These are phyloP conservation scores for Diarsia mendica DNA, from an alignment of 2,888 invertebrate species.

Conservation along the genomic window DNA sequence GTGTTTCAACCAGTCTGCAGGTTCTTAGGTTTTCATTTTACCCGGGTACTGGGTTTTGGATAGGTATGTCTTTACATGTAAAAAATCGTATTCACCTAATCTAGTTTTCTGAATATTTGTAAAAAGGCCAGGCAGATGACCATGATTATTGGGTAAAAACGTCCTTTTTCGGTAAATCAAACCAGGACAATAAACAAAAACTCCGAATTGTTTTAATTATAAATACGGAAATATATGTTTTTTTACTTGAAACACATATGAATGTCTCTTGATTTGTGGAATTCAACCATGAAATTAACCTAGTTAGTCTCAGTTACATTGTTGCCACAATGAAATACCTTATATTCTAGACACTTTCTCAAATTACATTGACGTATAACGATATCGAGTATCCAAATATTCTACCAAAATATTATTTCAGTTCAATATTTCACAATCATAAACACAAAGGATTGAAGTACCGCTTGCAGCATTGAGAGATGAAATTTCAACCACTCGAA, in stretches of 20 bases:
- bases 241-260: background rate
- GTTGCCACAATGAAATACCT: background rate
- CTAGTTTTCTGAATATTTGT: background rate
- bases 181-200: background rate
- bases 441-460: conserved; percentile 25
- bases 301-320: background rate
- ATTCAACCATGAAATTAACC: background rate
- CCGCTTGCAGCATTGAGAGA: conserved; percentile 17
- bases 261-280: background rate
- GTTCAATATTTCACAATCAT: conserved; percentile 20
- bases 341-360: background rate
- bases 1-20: background rate
- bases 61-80: background rate
- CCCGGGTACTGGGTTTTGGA: background rate
- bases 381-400: conserved; percentile 8
- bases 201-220: background rate
- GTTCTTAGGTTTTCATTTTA: background rate
- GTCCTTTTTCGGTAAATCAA: background rate
- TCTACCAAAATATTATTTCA: conserved; percentile 17
- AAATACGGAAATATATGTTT: background rate
- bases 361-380: background rate
- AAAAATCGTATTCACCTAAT: too few species aligned
- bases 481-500: conserved; percentile 33
- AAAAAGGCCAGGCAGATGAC: background rate
- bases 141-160: background rate